Percentiles rank a stretch among this genome's conserved stretches.
Conservation (phyloP, 2,113 vertebrate species). For the Lampris incognitus region DNA sequence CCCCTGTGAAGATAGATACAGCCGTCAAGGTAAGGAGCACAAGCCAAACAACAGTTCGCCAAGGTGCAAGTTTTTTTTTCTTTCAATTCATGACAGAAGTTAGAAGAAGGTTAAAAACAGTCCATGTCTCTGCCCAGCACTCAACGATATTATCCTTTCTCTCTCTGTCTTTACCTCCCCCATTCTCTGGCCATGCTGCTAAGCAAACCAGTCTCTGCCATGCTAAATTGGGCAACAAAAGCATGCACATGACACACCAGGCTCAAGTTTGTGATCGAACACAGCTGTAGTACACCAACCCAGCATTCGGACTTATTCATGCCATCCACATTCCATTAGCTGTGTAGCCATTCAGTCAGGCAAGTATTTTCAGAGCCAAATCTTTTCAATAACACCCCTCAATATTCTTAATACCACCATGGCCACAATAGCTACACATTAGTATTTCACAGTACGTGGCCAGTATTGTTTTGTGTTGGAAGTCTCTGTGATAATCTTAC, state of each 20-base stretch:
- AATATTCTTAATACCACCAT: background rate
- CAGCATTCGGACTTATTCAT: slow-evolving; percentile 54
- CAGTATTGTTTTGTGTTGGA: slow-evolving; percentile 11
- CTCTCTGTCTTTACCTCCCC: slow-evolving; percentile 43
- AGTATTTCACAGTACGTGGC: slow-evolving; percentile 28
- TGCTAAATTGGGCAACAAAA: slow-evolving; percentile 69
- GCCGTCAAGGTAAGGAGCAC: slow-evolving; percentile 88
- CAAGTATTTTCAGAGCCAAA: slow-evolving; percentile 3
- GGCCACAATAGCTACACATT: slow-evolving; percentile 5
- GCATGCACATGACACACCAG: slow-evolving; percentile 72
- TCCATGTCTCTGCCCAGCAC: slow-evolving; percentile 61
- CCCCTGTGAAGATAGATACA: slow-evolving; percentile 97
- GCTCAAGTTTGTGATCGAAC: slow-evolving; percentile 42
- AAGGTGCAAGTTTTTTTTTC: slow-evolving; percentile 72
- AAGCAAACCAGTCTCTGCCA: slow-evolving; percentile 61
- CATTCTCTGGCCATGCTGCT: slow-evolving; percentile 74
- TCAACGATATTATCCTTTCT: slow-evolving; percentile 44
- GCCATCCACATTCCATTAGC: slow-evolving; percentile 56
- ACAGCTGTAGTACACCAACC: slow-evolving; percentile 32
- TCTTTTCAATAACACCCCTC: background rate
- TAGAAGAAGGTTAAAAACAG: slow-evolving; percentile 83
- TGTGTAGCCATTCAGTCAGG: slow-evolving; percentile 10
- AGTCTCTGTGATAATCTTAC: background rate
- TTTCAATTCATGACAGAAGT: slow-evolving; percentile 70
- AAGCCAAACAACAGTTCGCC: slow-evolving; percentile 79